Percentiles rank a stretch among this genome's conserved stretches.
phyloP scores from a whole-genome alignment of 2,888 invertebrate species.

The Himalopsyche kuldschensis region DNA sequence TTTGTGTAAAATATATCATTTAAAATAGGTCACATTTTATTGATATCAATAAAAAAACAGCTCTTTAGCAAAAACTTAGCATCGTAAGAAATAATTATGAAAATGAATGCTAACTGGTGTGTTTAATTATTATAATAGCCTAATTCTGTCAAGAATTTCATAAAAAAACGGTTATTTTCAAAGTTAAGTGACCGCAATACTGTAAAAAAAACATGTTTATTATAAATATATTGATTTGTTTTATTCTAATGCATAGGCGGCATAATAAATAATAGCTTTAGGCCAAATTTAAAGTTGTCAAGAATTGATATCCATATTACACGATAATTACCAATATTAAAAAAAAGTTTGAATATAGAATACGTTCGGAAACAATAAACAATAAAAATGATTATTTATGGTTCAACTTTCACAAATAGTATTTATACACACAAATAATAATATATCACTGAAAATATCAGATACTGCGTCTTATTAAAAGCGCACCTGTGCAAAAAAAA shows the following conservation, averaged over 20 bases:
- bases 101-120: too few relatives aligned
- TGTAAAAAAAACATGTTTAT: too few relatives aligned
- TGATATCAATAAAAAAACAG: too few relatives aligned
- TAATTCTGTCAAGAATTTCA: too few relatives aligned
- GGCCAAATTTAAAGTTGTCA: background rate
- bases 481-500: background rate
- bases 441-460: background rate
- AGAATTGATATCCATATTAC: background rate
- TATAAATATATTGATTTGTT: background rate
- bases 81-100: too few relatives aligned
- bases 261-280: background rate
- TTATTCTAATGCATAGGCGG: background rate
- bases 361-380: background rate
- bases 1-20: too few relatives aligned
- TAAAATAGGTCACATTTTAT: too few relatives aligned
- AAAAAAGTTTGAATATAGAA: background rate
- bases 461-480: background rate
- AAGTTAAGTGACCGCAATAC: too few relatives aligned
- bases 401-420: background rate
- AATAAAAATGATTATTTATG: background rate
- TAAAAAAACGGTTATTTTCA: background rate
- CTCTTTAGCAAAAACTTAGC: too few relatives aligned
- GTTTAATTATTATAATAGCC: too few relatives aligned
- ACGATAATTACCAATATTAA: background rate
- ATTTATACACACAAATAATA: background rate